These are phyloP conservation scores for Antigone vipio DNA, from an alignment of 2,113 vertebrate genomes.

Conservation along the genomic window DNA sequence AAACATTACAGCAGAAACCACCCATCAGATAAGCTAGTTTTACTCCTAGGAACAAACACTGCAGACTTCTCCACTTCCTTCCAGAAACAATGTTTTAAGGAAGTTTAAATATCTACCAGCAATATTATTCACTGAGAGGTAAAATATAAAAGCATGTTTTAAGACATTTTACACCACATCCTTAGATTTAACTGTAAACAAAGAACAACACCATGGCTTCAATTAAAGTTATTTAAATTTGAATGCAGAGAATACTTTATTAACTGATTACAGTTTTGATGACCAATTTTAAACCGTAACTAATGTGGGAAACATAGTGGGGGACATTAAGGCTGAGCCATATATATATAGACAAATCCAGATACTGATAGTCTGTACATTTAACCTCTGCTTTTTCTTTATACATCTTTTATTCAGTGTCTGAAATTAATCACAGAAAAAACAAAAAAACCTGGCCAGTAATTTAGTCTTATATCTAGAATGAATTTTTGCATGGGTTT, in stretches of 20 bases:
- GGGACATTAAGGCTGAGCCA: slow-evolving; percentile 74
- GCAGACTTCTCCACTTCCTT: neutral
- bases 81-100: neutral
- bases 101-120: neutral
- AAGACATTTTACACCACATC: neutral
- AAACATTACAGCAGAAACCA: neutral
- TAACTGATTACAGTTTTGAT: slow-evolving; percentile 81
- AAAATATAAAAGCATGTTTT: neutral
- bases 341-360: slow-evolving; percentile 70
- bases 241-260: slow-evolving; percentile 88
- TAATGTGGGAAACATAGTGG: slow-evolving; percentile 74
- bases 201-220: slow-evolving; percentile 39
- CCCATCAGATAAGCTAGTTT: neutral
- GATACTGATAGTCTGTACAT: slow-evolving; percentile 75
- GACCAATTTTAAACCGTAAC: slow-evolving; percentile 73
- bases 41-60: neutral
- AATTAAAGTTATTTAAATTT: slow-evolving; percentile 62
- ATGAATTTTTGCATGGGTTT: neutral
- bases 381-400: slow-evolving; percentile 65
- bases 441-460: neutral
- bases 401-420: slow-evolving; percentile 66
- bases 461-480: neutral
- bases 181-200: slow-evolving; percentile 4
- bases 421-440: slow-evolving; percentile 40
- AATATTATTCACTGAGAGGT: neutral